Evolutionary conservation across 2,888 invertebrate genomes (phyloP).

Genomic region (Eilema depressum): DNA sequence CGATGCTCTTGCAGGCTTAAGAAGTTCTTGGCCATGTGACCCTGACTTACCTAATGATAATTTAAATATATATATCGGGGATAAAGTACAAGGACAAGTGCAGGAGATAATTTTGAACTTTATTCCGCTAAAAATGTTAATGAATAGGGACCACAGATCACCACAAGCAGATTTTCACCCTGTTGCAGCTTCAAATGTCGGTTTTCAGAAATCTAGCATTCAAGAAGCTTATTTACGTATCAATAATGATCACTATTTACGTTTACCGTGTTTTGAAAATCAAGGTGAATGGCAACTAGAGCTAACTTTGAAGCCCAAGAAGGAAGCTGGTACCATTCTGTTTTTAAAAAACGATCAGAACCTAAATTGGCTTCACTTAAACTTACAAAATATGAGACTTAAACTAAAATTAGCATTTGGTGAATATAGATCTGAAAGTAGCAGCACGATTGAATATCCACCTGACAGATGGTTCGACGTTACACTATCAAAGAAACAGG

Average conservation of each 20-base stretch:
- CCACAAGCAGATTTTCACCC: slow-evolving; percentile 61
- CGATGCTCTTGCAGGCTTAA: slow-evolving; percentile 65
- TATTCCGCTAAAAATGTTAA: slow-evolving; percentile 67
- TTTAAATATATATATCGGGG: slow-evolving; percentile 74
- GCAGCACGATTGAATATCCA: slow-evolving; percentile 69
- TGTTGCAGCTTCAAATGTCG: slow-evolving; percentile 69
- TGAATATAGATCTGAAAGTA: slow-evolving; percentile 67
- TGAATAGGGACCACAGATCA: slow-evolving; percentile 52
- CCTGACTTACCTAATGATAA: slow-evolving; percentile 73
- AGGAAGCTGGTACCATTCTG: slow-evolving; percentile 71
- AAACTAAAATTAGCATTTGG: slow-evolving; percentile 69
- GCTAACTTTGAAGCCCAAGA: slow-evolving; percentile 72
- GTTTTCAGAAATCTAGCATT: slow-evolving; percentile 71
- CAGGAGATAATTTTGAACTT: slow-evolving; percentile 82
- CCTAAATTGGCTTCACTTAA: slow-evolving; percentile 69
- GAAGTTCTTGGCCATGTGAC: slow-evolving; percentile 71
- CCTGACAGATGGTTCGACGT: slow-evolving; percentile 78
- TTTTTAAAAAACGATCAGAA: slow-evolving; percentile 63
- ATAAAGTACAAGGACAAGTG: slow-evolving; percentile 78
- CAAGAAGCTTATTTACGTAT: slow-evolving; percentile 75
- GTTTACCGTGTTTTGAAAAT: slow-evolving; percentile 73
- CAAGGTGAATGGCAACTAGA: slow-evolving; percentile 74
- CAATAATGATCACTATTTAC: slow-evolving; percentile 70
- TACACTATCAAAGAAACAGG: slow-evolving; percentile 65
- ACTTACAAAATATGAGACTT: slow-evolving; percentile 73